phyloP scores from a whole-genome alignment of 2,113 vertebrate genomes.

The Cyprinodon variegatus region DNA sequence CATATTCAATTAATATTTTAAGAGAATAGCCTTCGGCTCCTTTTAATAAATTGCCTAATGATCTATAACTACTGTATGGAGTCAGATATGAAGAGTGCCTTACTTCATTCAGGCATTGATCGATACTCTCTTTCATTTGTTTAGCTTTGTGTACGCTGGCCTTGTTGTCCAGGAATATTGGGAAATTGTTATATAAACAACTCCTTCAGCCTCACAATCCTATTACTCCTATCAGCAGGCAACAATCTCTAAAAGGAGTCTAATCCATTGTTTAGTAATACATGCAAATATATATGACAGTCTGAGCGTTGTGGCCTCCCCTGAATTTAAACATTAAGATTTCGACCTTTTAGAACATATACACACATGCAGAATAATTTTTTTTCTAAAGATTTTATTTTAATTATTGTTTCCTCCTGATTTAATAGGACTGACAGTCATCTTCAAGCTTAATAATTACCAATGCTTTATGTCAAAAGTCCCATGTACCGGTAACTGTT shows the following conservation, averaged over 20 bases:
- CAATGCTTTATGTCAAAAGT: neutral
- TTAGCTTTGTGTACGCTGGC: neutral
- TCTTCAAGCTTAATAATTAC: neutral
- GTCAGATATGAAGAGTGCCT: constrained; percentile 7
- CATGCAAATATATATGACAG: neutral
- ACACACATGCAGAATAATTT: too few relatives aligned
- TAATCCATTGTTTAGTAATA: neutral
- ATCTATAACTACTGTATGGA: constrained; percentile 9
- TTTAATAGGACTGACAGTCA: neutral
- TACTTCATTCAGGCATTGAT: constrained; percentile 17
- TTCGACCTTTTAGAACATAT: neutral
- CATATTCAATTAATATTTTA: constrained; percentile 9
- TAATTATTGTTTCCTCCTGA: neutral
- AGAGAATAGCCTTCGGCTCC: constrained; percentile 19
- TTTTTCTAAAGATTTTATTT: too few relatives aligned
- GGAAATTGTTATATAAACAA: constrained; percentile 3
- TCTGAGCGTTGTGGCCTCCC: neutral
- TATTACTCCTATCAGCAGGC: neutral
- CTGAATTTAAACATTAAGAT: neutral
- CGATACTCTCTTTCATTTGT: constrained; percentile 2
- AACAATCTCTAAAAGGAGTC: neutral
- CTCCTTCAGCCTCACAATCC: neutral
- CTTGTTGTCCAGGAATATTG: neutral
- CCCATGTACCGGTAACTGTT: neutral
- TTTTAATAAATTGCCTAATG: constrained; percentile 25